These are phyloP conservation scores for Lycaon pictus DNA, from an alignment of 2,113 vertebrate genomes.

Conservation along the genomic window DNA sequence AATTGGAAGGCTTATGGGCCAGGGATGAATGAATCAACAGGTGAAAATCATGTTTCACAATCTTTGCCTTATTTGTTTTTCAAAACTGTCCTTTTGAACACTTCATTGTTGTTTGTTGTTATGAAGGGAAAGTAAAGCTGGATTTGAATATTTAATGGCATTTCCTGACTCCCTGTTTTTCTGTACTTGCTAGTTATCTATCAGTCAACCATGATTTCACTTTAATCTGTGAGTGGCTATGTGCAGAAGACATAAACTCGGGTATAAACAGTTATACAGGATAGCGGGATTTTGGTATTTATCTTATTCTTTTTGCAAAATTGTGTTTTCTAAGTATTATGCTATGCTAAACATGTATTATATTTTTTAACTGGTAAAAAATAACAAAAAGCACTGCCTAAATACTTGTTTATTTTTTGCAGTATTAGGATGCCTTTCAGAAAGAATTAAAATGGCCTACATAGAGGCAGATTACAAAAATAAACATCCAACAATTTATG, in stretches of 20 bases:
- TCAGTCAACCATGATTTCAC: background rate
- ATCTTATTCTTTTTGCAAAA: constrained; percentile 1
- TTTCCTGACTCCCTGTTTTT: background rate
- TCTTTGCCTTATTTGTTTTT: background rate
- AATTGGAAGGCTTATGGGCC: background rate
- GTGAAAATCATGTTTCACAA: background rate
- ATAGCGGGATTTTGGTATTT: background rate
- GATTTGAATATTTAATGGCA: background rate
- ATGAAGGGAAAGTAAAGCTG: background rate
- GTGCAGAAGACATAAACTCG: background rate
- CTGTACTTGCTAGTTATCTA: background rate
- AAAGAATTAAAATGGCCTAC: background rate
- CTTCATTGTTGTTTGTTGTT: background rate
- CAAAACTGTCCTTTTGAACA: background rate
- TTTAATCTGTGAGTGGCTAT: background rate
- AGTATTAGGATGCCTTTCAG: background rate
- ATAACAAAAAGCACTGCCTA: background rate
- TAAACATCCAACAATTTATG: background rate
- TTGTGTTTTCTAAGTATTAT: constrained; percentile 19
- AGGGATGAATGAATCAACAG: background rate
- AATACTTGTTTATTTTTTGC: background rate
- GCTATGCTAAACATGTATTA: background rate
- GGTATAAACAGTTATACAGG: background rate
- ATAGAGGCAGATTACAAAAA: background rate
- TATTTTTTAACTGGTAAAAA: constrained; percentile 38